These are phyloP conservation scores for Squalus acanthias DNA, from an alignment of 2,797 vertebrate genomes.

Conservation along the genomic window DNA sequence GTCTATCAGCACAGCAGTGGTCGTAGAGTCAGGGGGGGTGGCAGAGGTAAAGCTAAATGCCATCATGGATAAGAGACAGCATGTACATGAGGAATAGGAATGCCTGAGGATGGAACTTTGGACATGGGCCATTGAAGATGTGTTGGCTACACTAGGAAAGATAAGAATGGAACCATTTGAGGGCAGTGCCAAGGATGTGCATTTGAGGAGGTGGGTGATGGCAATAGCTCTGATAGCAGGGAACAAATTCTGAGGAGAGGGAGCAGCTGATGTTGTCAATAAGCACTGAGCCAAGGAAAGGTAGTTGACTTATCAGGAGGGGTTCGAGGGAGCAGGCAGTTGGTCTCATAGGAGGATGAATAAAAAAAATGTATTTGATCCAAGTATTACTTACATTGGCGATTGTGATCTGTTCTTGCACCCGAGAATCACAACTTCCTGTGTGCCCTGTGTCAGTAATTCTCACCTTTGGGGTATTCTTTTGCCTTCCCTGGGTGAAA, in stretches of 20 bases:
- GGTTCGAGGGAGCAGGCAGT: background rate
- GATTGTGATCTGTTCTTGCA: background rate
- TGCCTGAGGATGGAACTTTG: background rate
- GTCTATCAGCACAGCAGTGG: too few species aligned
- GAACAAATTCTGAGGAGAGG: background rate
- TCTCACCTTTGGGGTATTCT: too few species aligned
- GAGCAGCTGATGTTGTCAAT: background rate
- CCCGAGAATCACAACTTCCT: too few species aligned
- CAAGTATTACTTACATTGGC: background rate
- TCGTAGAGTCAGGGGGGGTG: too few species aligned
- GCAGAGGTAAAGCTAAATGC: background rate
- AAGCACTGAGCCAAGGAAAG: background rate
- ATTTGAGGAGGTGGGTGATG: background rate
- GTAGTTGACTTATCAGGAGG: background rate
- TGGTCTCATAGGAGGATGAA: background rate
- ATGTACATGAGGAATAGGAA: background rate
- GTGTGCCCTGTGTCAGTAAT: too few species aligned
- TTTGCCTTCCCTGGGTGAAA: background rate
- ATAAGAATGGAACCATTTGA: background rate
- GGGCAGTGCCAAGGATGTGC: background rate
- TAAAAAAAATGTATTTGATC: background rate
- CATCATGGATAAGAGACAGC: background rate
- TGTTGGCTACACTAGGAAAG: background rate
- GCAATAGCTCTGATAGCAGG: background rate
- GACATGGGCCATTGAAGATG: too few species aligned